Evolutionary conservation across 2,888 invertebrate genomes (phyloP).

Genomic region (Antheraea assamensis): DNA sequence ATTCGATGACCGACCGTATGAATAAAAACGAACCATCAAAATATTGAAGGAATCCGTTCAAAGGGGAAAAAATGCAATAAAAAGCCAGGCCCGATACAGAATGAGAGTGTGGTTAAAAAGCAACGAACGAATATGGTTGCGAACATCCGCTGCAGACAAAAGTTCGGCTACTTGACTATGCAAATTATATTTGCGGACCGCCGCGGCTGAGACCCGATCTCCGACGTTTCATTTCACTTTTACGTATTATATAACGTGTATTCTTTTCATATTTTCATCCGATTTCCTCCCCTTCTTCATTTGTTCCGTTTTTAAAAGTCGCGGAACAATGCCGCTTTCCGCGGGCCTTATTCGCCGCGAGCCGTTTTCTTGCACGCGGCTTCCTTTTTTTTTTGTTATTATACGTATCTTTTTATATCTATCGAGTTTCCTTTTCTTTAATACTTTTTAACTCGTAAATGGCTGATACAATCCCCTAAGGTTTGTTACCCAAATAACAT

Average conservation of each 20-base stretch:
- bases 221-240: constrained; percentile 79
- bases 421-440: constrained; percentile 80
- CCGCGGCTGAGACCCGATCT: constrained; percentile 76
- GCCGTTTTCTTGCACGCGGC: constrained; percentile 76
- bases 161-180: constrained; percentile 82
- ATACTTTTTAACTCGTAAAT: constrained; percentile 81
- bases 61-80: constrained; percentile 81
- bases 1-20: constrained; percentile 77
- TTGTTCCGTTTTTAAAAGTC: constrained; percentile 79
- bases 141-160: constrained; percentile 80
- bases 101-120: constrained; percentile 80
- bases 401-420: constrained; percentile 75
- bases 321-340: constrained; percentile 78
- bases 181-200: constrained; percentile 83
- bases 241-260: constrained; percentile 73
- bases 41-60: constrained; percentile 82
- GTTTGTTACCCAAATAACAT: constrained; percentile 79
- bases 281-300: constrained; percentile 81
- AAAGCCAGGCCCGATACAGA: constrained; percentile 73
- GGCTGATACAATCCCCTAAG: constrained; percentile 79
- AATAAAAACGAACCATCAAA: constrained; percentile 80
- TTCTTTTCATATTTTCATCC: constrained; percentile 83
- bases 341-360: constrained; percentile 77
- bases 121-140: constrained; percentile 80
- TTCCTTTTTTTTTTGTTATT: constrained; percentile 74